phyloP scores from a whole-genome alignment of 2,888 invertebrate species.

The Poecilus cupreus region DNA sequence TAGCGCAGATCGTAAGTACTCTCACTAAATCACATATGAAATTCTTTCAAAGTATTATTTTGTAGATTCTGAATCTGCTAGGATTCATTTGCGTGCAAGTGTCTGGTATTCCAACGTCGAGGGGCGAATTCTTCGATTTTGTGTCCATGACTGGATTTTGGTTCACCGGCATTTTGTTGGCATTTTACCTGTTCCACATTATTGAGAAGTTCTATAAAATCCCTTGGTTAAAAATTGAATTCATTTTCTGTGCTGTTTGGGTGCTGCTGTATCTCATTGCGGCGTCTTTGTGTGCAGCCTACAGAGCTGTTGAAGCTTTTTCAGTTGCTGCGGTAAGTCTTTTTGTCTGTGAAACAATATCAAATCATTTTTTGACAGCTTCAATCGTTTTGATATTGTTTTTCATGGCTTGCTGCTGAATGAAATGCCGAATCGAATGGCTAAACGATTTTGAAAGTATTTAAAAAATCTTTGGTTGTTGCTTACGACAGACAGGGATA shows the following conservation, averaged over 20 bases:
- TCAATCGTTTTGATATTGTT: too few relatives aligned
- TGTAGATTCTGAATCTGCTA: slow-evolving; percentile 80
- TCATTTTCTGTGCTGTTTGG: slow-evolving; percentile 85
- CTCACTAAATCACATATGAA: not conserved
- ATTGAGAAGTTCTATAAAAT: slow-evolving; percentile 89
- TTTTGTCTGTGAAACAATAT: not conserved
- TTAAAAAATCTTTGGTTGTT: too few relatives aligned
- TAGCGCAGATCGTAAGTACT: slow-evolving; percentile 83
- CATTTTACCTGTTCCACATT: slow-evolving; percentile 89
- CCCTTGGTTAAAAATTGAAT: slow-evolving; percentile 91
- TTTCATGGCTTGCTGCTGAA: too few relatives aligned
- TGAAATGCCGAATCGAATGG: too few relatives aligned
- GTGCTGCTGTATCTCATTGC: slow-evolving; percentile 85
- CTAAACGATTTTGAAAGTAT: too few relatives aligned
- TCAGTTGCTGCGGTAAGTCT: slow-evolving; percentile 84
- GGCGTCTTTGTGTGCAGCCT: slow-evolving; percentile 79
- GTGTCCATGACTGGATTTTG: slow-evolving; percentile 90
- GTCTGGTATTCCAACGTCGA: slow-evolving; percentile 68
- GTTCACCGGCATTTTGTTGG: slow-evolving; percentile 86
- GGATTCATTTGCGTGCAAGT: slow-evolving; percentile 89
- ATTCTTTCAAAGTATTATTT: slow-evolving; percentile 65
- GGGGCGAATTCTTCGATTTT: slow-evolving; percentile 84
- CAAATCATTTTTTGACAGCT: too few relatives aligned
- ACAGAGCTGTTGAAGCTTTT: slow-evolving; percentile 77
- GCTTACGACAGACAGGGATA: not conserved